Base-by-base conservation (phyloP, 2,113 vertebrate genomes). In the Vulpes ferrilata region DNA sequence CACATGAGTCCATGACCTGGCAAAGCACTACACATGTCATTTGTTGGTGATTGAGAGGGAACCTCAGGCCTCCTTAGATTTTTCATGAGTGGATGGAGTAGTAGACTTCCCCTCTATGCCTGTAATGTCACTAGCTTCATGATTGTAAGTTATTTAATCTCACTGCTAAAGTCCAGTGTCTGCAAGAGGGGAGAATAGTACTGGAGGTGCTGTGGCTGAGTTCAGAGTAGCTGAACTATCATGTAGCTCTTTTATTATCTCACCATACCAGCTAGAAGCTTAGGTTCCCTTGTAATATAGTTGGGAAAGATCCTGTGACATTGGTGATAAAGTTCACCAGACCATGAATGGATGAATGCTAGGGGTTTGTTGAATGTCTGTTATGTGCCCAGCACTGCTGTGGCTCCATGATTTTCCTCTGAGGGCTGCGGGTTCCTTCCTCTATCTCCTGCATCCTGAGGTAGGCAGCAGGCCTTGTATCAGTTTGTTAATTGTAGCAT, bases 141-240 rank as follows among this genome's bases (percentile, higher is more conserved):
- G 59, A 35, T n/a, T 78, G 1, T 90, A 67, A 76, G 51, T 78
- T 35, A 69, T 78, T 90, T 84, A 78, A 78, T 90, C 16, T 90
- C 88, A 84, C 76, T 53, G 32, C 23, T 76, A 17, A 67, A 57
- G 86, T 76, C 48, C 55, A 51, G 20, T 76, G 59, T 64, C 87
- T 48, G 65, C 48, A 48, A 84, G 79, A 82, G 43, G 65, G 32
- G 32, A 43, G 65, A 95, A 64, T 74, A 64, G 25, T n/a, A 51
- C 57, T 51, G 27, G 23, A 51, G n/a, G 6, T 73, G 12, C 53
- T 60, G 15, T 65, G 60, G 27, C n/a, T 76, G 69, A 65, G 15
- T 84, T 84, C 85, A 90, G 59, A 64, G 79, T 90, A 20, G 57
- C 59, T 76, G 84, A 76, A 76, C 4, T 90, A 59, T 95, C 69